phyloP scores from a whole-genome alignment of 2,113 vertebrate species.

The Ochotona princeps region DNA sequence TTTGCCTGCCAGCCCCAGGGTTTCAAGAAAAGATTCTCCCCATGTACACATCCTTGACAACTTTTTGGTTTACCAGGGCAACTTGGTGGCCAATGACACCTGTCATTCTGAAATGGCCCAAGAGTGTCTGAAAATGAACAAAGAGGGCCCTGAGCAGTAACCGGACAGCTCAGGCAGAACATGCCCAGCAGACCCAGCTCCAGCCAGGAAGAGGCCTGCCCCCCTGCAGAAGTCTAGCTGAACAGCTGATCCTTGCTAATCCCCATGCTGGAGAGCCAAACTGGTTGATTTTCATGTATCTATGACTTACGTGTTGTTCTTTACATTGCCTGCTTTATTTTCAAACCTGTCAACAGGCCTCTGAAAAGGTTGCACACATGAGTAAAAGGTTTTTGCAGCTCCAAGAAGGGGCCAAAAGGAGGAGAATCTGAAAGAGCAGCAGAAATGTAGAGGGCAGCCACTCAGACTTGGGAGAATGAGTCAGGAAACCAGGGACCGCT shows the following conservation, averaged over 20 bases:
- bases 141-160: not conserved
- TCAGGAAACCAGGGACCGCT: slow-evolving; percentile 20
- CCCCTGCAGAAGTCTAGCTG: slow-evolving; percentile 1
- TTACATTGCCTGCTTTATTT: slow-evolving; percentile 85
- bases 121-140: not conserved
- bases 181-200: not conserved
- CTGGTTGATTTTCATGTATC: slow-evolving; percentile 74
- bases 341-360: slow-evolving; percentile 84
- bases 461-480: slow-evolving; percentile 47
- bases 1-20: no score
- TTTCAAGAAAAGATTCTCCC: not conserved
- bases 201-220: not conserved
- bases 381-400: slow-evolving; percentile 7
- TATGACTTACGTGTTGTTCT: slow-evolving; percentile 76
- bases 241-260: slow-evolving; percentile 77
- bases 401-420: not conserved
- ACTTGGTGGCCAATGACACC: not conserved
- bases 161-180: not conserved
- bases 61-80: not conserved
- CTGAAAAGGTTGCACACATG: slow-evolving; percentile 87
- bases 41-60: not conserved
- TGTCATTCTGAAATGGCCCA: not conserved
- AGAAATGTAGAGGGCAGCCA: slow-evolving; percentile 56
- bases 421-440: not conserved
- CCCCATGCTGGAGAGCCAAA: slow-evolving; percentile 41